A percentile compares a stretch with the other conserved stretches of the same genome.
These are phyloP conservation scores for Sycobia sp. DNA, from an alignment of 1,140 invertebrate genomes.

Conservation along the genomic window DNA sequence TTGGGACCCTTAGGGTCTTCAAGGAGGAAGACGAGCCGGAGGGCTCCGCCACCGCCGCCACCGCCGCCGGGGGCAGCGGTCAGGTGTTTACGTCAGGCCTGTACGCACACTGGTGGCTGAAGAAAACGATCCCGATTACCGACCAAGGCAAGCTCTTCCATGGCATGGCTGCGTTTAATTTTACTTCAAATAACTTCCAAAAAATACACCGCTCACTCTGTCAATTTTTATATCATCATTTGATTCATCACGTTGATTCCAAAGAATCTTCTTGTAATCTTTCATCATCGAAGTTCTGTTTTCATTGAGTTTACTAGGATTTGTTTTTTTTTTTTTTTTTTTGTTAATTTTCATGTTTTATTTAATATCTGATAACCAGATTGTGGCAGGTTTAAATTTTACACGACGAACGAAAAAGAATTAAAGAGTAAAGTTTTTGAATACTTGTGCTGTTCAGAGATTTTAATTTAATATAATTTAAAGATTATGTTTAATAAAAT, in stretches of 20 bases:
- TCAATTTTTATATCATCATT: background rate
- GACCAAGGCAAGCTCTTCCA: constrained; percentile 60
- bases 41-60: no score
- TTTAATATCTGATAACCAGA: constrained; percentile 18
- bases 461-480: background rate
- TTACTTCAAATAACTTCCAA: constrained; percentile 7
- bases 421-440: constrained; percentile 8
- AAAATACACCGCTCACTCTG: background rate
- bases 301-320: background rate
- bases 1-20: background rate
- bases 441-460: background rate
- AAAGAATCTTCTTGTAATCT: no score
- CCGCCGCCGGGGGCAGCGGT: constrained; percentile 35
- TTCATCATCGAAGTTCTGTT: background rate
- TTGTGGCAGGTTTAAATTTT: constrained; percentile 11
- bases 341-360: background rate
- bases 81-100: constrained; percentile 77
- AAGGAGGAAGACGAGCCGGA: background rate
- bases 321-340: constrained; percentile 8
- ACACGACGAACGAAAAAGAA: constrained; percentile 21
- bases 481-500: no score
- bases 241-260: background rate
- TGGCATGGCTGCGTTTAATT: constrained; percentile 58
- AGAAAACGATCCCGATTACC: constrained; percentile 74
- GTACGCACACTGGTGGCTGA: constrained; percentile 91